Evolutionary conservation across 2,797 vertebrate genomes (phyloP).

Genomic region (Tragelaphus eurycerus): DNA sequence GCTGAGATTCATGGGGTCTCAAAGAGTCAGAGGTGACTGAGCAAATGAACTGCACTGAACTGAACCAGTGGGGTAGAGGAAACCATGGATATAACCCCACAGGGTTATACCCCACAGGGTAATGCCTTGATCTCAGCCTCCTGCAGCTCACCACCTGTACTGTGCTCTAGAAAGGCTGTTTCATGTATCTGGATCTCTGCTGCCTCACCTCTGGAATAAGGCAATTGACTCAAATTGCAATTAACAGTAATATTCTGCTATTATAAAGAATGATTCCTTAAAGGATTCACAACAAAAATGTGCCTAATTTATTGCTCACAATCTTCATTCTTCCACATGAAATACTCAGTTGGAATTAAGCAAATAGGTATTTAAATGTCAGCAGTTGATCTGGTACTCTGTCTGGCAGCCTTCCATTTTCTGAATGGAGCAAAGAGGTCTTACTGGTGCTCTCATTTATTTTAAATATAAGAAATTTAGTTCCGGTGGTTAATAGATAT

Average conservation of each 20-base stretch:
- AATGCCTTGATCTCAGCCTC: not conserved
- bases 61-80: not conserved
- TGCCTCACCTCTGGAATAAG: not conserved
- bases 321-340: constrained; percentile 15
- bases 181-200: not conserved
- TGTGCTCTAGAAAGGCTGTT: not conserved
- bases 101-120: not conserved
- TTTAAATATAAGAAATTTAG: constrained; percentile 35
- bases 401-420: not conserved
- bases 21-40: too few relatives aligned
- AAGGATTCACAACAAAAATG: constrained; percentile 8
- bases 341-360: constrained; percentile 45
- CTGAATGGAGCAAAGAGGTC: constrained; percentile 40
- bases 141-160: not conserved
- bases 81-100: not conserved
- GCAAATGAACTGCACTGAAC: too few relatives aligned
- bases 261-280: not conserved
- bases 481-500: not conserved
- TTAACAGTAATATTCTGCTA: not conserved
- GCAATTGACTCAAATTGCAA: not conserved
- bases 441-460: not conserved
- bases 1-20: too few relatives aligned
- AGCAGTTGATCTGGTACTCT: not conserved
- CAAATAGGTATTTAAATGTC: constrained; percentile 42
- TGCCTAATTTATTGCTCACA: not conserved